Conservation (phyloP, 1,140 invertebrate genomes). For the Cyphomyrmex costatus region DNA sequence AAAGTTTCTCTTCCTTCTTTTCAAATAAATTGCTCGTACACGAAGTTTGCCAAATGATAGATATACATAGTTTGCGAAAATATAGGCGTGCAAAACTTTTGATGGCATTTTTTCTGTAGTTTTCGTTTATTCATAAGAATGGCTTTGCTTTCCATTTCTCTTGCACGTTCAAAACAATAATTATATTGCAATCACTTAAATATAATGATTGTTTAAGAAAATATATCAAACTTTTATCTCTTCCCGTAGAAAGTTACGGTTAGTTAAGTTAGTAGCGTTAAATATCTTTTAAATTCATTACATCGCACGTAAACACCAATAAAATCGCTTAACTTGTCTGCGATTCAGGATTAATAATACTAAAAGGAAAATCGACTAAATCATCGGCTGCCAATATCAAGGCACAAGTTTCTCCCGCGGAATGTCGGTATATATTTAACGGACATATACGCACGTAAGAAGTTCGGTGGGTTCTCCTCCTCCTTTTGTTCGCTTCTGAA, state of each 20-base stretch:
- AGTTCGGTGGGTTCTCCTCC: conserved; percentile 2
- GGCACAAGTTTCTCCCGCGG: conserved; percentile 66
- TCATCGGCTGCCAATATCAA: conserved; percentile 74
- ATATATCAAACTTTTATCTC: conserved; percentile 1
- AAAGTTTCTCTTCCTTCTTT: background rate
- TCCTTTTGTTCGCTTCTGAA: conserved; percentile 71
- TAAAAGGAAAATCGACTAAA: conserved; percentile 67
- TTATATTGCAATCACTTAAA: background rate
- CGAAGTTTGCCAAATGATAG: conserved; percentile 24
- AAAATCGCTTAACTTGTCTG: conserved; percentile 40
- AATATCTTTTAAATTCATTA: conserved; percentile 51
- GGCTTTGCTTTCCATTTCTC: background rate
- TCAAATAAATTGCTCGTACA: conserved; percentile 20
- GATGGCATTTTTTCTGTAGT: background rate
- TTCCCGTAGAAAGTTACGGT: background rate
- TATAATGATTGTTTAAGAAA: conserved; percentile 11
- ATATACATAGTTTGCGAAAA: conserved; percentile 6
- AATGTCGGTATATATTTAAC: conserved; percentile 72
- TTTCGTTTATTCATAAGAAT: background rate
- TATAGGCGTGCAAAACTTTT: background rate
- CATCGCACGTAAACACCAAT: conserved; percentile 31
- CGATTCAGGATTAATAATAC: conserved; percentile 60
- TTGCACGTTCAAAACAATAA: background rate
- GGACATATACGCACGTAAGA: conserved; percentile 43
- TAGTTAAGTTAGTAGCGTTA: no score